Evolutionary conservation across 2,797 vertebrate species (phyloP).

Genomic region (Pithecia hirsuta): DNA sequence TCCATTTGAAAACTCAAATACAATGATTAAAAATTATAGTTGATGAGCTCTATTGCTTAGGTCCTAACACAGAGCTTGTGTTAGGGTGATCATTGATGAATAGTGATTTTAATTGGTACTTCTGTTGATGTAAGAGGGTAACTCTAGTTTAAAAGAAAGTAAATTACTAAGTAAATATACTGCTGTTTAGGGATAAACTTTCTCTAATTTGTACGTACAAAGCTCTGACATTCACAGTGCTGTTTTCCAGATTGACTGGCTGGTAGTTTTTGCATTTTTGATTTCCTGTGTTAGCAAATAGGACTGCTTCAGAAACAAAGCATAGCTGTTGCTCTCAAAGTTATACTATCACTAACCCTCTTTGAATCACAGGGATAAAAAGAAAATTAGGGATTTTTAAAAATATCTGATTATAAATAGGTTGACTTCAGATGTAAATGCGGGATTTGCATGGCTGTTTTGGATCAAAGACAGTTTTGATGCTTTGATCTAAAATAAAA

Average conservation of each 20-base stretch:
- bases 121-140: slow-evolving; percentile 25
- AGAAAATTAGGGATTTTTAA: neutral
- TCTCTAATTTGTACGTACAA: slow-evolving; percentile 18
- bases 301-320: neutral
- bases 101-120: slow-evolving; percentile 37
- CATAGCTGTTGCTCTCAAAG: neutral
- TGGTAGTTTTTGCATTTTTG: slow-evolving; percentile 27
- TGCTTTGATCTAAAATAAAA: slow-evolving; percentile 67
- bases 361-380: slow-evolving; percentile 13
- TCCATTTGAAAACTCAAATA: neutral
- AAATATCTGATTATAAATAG: slow-evolving; percentile 40
- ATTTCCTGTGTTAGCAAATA: neutral
- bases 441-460: neutral
- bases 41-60: neutral
- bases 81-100: neutral
- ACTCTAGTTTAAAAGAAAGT: slow-evolving; percentile 52
- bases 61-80: neutral
- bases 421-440: slow-evolving; percentile 52
- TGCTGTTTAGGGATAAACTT: neutral
- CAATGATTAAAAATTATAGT: neutral
- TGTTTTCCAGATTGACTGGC: neutral
- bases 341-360: neutral
- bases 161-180: slow-evolving; percentile 19
- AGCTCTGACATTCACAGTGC: neutral
- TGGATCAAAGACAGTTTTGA: slow-evolving; percentile 58